phyloP scores from a whole-genome alignment of 2,888 invertebrate genomes.

The Liopterus haemorrhoidalis region DNA sequence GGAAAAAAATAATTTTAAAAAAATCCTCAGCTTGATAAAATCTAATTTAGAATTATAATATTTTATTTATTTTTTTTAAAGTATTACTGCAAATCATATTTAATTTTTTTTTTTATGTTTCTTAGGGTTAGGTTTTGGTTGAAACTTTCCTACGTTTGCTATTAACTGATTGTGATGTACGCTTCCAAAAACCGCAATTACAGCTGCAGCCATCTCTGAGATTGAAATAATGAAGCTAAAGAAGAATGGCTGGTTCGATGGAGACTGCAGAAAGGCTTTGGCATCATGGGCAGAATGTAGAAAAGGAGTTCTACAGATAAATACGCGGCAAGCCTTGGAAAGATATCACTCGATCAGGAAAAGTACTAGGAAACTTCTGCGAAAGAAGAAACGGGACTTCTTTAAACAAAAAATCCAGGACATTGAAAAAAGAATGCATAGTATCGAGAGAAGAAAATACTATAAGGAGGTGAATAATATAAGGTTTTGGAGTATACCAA shows the following conservation, averaged over 20 bases:
- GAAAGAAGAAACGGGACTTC: not conserved
- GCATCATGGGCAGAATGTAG: not conserved
- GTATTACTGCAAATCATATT: no score
- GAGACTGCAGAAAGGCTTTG: not conserved
- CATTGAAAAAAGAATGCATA: not conserved
- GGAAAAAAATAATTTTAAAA: no score
- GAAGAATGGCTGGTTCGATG: slow-evolving; percentile 6
- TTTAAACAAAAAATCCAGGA: not conserved
- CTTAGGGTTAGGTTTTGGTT: no score
- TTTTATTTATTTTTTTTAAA: no score
- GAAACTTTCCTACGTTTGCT: no score
- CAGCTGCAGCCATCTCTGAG: not conserved
- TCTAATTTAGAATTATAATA: no score
- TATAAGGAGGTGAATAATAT: not conserved
- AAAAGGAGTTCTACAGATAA: not conserved
- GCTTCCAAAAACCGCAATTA: slow-evolving; percentile 1
- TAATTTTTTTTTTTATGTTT: no score
- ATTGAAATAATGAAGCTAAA: not conserved
- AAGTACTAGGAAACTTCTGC: not conserved
- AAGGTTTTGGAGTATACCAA: not conserved
- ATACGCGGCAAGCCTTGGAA: no score
- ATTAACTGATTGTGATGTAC: no score
- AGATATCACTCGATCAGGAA: not conserved
- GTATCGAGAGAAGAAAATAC: not conserved
- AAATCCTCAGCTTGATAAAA: no score